Evolutionary conservation across 1,140 invertebrate species (phyloP).

Genomic region (Drosophila watanabei): DNA sequence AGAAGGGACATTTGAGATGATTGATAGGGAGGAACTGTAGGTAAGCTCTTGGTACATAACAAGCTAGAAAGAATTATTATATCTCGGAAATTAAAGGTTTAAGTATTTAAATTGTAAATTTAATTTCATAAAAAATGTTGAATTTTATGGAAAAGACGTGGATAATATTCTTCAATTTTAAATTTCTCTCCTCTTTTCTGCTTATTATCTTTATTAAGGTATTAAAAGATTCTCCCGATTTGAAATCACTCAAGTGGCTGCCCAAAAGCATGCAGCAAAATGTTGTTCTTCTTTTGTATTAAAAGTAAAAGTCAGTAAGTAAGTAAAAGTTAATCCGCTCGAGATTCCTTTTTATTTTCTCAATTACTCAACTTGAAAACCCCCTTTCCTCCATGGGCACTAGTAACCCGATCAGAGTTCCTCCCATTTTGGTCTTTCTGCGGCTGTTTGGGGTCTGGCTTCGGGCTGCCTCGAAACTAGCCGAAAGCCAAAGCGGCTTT

Average conservation of each 20-base stretch:
- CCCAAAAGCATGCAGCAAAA: background rate
- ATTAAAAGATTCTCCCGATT: background rate
- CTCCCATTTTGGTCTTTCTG: constrained; percentile 23
- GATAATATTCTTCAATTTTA: no score
- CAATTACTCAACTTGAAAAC: background rate
- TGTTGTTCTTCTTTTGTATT: background rate
- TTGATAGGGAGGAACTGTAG: background rate
- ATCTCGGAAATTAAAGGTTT: background rate
- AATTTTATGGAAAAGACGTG: background rate
- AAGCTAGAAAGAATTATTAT: no score
- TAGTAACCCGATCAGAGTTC: constrained; percentile 57
- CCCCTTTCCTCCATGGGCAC: constrained; percentile 6
- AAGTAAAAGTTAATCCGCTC: background rate
- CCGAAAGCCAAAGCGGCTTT: constrained; percentile 76
- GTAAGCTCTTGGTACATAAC: no score
- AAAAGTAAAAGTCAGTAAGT: background rate
- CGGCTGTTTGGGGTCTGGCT: constrained; percentile 56
- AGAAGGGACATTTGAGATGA: background rate
- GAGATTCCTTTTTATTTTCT: background rate
- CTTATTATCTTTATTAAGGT: no score
- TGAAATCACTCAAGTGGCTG: background rate
- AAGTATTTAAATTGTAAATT: background rate
- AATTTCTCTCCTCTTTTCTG: no score
- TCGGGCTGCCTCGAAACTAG: constrained; percentile 47
- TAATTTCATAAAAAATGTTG: background rate